Base-by-base conservation (phyloP, 2,113 vertebrate species). In the Pteruthius melanotis region DNA sequence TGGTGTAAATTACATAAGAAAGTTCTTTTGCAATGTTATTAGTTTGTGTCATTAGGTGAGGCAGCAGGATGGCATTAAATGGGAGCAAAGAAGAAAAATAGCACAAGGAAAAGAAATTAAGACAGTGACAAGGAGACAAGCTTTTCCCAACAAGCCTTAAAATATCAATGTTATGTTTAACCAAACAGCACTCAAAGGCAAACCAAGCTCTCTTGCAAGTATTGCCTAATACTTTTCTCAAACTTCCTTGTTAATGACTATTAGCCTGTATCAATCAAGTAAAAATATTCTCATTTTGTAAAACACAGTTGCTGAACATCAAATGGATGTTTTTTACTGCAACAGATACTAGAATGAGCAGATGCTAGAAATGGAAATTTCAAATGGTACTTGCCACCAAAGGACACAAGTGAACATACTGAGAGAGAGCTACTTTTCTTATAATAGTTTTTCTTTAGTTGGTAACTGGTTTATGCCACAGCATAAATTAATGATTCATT, bases 11-110 rank as follows among this genome's bases (percentile, higher is more conserved):
- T 77, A 74, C 70, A 37, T 47, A 74, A 66, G 66, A 86, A 94
- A 80, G 60, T 75, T 66, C 19, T 91, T 88, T 81, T 72, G 24
- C 35, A 19, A 20, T 15, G 21, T 59, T 91, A 8, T 40, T 90
- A 74, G 22, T 50, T 80, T 70, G 15, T 71, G 80, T 78, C 75
- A 92, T 77, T 87, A 84, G 87, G 57, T 85, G 18, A 89, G 64
- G 63, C 59, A 93, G 59, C 39, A 79, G 18, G 23, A 83, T 64
- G 47, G 42, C 40, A 90, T 47, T 63, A 90, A 93, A 83, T 47
- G 27, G 64, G 71, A 90, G 68, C 22, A 77, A 95, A 86, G 49
- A 86, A 77, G 71, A 85, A 86, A 96, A 95, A 90, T 71, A 95
- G 64, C 52, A 75, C 13, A 15, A 86, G 71, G 78, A 52, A 39